A percentile compares a stretch with the other conserved stretches of the same genome.
These are phyloP conservation scores for Pseudanteris insignis DNA, from an alignment of 2,888 invertebrate species.

Conservation along the genomic window DNA sequence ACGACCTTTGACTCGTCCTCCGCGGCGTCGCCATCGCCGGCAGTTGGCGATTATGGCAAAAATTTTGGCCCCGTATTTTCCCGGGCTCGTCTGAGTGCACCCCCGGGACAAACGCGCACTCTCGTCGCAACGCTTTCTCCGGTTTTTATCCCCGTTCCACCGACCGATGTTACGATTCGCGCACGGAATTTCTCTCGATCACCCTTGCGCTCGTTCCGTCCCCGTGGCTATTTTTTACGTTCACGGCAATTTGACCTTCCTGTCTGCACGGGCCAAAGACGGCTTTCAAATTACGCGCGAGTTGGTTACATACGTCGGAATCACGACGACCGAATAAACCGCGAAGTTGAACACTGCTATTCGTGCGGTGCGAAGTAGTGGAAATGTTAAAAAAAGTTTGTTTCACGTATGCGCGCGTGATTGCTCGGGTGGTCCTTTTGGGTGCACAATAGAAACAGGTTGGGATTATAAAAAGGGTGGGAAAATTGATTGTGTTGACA, in stretches of 20 bases:
- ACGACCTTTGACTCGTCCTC: conserved; percentile 32
- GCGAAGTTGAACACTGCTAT: too few relatives aligned
- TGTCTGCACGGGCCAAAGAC: conserved; percentile 15
- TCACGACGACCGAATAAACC: too few relatives aligned
- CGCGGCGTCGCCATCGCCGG: conserved; percentile 8
- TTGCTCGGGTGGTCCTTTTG: too few relatives aligned
- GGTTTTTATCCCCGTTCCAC: conserved; percentile 42
- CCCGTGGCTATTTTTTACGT: conserved; percentile 50
- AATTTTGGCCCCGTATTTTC: conserved; percentile 54
- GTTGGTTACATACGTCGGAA: too few relatives aligned
- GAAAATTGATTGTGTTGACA: too few relatives aligned
- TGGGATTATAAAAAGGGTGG: too few relatives aligned
- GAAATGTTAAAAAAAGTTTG: too few relatives aligned
- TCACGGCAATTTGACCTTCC: conserved; percentile 29
- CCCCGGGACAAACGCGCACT: conserved; percentile 63
- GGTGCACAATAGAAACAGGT: too few relatives aligned
- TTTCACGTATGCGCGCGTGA: too few relatives aligned
- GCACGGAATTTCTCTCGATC: conserved; percentile 51
- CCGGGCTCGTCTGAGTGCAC: conserved; percentile 53
- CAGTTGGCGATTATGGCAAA: conserved; percentile 42
- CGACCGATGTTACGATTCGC: conserved; percentile 46
- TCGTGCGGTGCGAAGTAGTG: too few relatives aligned
- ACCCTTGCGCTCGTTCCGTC: conserved; percentile 38
- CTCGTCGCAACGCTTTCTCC: conserved; percentile 50
- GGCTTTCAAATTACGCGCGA: conserved; percentile 14